Conservation (phyloP, 53 echinoderm and acorn worm genomes). For the Zoroaster sp. region DNA sequence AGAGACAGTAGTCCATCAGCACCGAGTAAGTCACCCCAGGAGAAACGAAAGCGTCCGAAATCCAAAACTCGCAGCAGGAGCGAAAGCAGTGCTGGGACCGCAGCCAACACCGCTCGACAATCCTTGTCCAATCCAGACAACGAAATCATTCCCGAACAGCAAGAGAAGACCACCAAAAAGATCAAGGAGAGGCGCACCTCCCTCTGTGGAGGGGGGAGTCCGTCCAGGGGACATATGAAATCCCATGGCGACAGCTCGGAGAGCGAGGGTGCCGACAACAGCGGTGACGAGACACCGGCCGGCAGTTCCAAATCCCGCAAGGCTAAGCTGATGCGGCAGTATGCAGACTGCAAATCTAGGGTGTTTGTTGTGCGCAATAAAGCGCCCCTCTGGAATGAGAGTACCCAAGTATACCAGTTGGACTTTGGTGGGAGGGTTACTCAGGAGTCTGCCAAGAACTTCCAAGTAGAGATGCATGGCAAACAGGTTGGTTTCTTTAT, state of each 20-base stretch:
- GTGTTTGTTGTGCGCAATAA: slow-evolving; percentile 98
- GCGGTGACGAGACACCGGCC: slow-evolving; percentile 61
- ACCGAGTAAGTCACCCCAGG: slow-evolving; percentile 35
- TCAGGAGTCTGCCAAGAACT: slow-evolving; percentile 99
- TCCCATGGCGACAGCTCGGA: slow-evolving; percentile 69
- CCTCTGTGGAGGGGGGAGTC: slow-evolving; percentile 58
- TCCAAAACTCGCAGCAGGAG: slow-evolving; percentile 54
- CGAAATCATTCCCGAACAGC: slow-evolving; percentile 39
- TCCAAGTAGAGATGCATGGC: slow-evolving; percentile 94
- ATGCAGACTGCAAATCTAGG: slow-evolving; percentile 82
- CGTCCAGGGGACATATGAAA: slow-evolving; percentile 18
- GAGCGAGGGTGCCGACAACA: slow-evolving; percentile 68
- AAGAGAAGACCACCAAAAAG: slow-evolving; percentile 57
- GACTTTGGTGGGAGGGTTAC: slow-evolving; percentile 99
- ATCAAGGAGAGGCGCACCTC: slow-evolving; percentile 23
- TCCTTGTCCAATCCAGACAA: slow-evolving; percentile 22
- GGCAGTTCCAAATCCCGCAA: slow-evolving; percentile 82
- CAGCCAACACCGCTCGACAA: neutral
- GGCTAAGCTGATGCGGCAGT: slow-evolving; percentile 95
- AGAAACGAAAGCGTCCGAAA: slow-evolving; percentile 56
- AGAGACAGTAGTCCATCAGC: slow-evolving; percentile 45
- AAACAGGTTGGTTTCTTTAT: slow-evolving; percentile 81
- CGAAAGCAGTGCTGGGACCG: slow-evolving; percentile 45
- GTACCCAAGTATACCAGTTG: slow-evolving; percentile 97
- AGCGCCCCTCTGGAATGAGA: slow-evolving; percentile 98